These are phyloP conservation scores for Coreius guichenoti DNA, from an alignment of 2,797 vertebrate species.

Conservation along the genomic window DNA sequence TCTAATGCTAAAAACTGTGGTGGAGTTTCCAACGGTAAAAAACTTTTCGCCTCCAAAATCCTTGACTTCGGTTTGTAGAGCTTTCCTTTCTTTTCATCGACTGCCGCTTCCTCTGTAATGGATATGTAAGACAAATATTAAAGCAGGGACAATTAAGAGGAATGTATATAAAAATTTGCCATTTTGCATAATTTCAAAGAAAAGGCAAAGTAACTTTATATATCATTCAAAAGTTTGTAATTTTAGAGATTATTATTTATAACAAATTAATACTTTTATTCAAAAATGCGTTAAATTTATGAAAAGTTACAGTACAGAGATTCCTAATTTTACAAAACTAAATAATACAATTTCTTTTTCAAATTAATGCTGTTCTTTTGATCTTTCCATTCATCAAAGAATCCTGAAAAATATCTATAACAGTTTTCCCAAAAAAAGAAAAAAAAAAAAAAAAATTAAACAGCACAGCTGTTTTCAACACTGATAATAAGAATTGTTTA, in stretches of 20 bases:
- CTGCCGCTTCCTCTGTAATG: constrained; percentile 87
- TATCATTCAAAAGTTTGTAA: neutral
- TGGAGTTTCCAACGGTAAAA: constrained; percentile 86
- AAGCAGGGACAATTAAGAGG: neutral
- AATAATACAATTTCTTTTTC: neutral
- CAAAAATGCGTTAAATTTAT: no score
- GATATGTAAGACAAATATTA: constrained; percentile 47
- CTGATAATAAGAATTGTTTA: no score
- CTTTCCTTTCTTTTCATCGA: constrained; percentile 95
- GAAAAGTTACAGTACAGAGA: no score
- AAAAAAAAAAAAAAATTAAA: neutral
- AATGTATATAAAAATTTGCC: neutral
- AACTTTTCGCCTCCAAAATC: constrained; percentile 82
- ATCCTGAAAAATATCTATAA: neutral
- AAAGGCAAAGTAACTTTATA: neutral
- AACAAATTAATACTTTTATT: no score
- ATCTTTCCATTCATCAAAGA: neutral
- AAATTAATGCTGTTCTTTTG: neutral
- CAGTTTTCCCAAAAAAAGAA: no score
- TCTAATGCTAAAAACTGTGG: constrained; percentile 88
- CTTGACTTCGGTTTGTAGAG: constrained; percentile 97
- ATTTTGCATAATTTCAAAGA: neutral
- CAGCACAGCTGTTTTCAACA: neutral
- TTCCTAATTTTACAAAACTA: neutral
- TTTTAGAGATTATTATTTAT: neutral